Base-by-base conservation (phyloP, 2,113 vertebrate genomes). In the Cynopterus brachyotis region DNA sequence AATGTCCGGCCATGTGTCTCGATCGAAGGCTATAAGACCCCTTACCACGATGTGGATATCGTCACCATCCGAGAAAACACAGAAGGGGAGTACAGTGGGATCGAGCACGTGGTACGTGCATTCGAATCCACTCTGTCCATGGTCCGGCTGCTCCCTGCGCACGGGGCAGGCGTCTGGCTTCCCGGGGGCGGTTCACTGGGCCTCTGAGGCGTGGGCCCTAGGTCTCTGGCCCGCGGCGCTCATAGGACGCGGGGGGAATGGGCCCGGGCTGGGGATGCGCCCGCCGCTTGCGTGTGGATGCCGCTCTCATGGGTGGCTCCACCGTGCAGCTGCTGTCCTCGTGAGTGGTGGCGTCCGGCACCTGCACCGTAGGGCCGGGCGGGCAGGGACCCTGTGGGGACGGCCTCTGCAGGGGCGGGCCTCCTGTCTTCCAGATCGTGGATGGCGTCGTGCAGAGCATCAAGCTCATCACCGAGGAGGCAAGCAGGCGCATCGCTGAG, bases 361-460 rank as follows among this genome's bases (percentile, higher is more conserved):
- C 24, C 32, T 62, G 3, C 59, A 37, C 26, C 17, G 1, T 1
- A 3, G 45, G 85, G 24, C 57, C 22, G 9, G 40, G 28, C 40
- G 45, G 9, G 8, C 9, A 1, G 2, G n/a, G 30, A 22, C 50
- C 78, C 42, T 2, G 7, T 47, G 47, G 45, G 50, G 53, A 12
- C 6, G 0, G 15, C 13, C 42, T n/a, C 3, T 45, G n/a, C 76
- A 45, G n/a, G 3, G 57, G 86, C 53, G 0, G n/a, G 26, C 80
- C 17, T 40, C 20, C 30, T 89, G 28, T 96, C 55, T 99, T 98
- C 72, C 98, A 99, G 99, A 99, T 99, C 72, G 99, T 99, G 28
- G 99, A 99, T 40, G 99, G 99, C 1, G 99, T 99, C 0, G 99
- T 99, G 57, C 99, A 99, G 94, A 99, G 99, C 76, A 99, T 99